Evolutionary conservation across 2,797 vertebrate species (phyloP), one percentile per base, ranked within the genome.

Genomic region (Chrysocyon brachyurus): DNA sequence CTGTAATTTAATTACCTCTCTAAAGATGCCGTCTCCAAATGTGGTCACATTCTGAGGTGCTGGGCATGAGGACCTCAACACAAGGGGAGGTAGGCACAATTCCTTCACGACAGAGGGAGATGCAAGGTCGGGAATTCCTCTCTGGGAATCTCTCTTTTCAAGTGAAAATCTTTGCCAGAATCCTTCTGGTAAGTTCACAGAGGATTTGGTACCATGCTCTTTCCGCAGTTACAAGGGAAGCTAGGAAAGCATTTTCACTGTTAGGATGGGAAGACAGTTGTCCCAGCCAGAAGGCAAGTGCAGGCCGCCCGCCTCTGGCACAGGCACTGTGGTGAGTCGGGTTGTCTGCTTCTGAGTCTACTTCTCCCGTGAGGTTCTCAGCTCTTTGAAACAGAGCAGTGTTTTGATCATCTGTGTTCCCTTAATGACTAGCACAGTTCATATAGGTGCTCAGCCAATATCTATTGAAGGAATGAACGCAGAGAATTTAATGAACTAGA

Each of bases 401-500:
- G 12, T 49, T 84, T 66, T 61, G 11, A 2, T 24, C 28, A 22
- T 15, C 91, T 63, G 33, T 81, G 70, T 17, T 19, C 49, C 75
- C 33, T 68, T 6, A n/a, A 19, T 4, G n/a, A 36, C 17, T 16
- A 63, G 73, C 56, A n/a, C 31, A 5, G 59, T 61, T 82, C 70
- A 63, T 14, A 85, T 64, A 87, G n/a, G 11, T 87, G 26, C 46
- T 89, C 92, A 81, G 81, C 40, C 75, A 73, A 12, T 63, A 36
- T 68, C 77, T 91, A 19, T 2, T 9, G 22, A 64, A 92, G 46
- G 15, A 88, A 94, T n/a, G 15, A 79, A 87, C 10, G 4, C 46
- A 89, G 3, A 87, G 75, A 97, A 85, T 63, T 82, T 87, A 91
- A 94, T 82, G 61, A 97, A 91, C 97, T 78, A 77, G 84, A 87